A percentile compares a stretch with the other conserved stretches of the same genome.
Conservation (phyloP, 2,888 invertebrate genomes). For the Lydus trimaculatus region DNA sequence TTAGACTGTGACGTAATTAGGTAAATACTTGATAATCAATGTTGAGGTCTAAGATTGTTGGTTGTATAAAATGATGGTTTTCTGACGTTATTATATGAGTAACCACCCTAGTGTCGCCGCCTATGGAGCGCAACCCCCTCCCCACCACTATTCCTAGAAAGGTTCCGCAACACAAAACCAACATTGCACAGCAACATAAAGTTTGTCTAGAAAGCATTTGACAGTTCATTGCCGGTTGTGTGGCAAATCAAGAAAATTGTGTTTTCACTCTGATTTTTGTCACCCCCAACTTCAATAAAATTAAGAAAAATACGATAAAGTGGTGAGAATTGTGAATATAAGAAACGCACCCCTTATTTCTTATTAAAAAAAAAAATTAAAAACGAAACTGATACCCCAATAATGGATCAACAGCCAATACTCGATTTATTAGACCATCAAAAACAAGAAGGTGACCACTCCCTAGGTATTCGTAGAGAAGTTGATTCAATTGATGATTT, state of each 20-base stretch:
- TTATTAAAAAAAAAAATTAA: slow-evolving; percentile 9
- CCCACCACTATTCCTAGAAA: slow-evolving; percentile 26
- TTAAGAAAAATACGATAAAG: background rate
- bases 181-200: slow-evolving; percentile 23
- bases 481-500: slow-evolving; percentile 78
- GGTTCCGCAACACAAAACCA: slow-evolving; percentile 36
- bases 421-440: background rate
- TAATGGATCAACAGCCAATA: slow-evolving; percentile 2
- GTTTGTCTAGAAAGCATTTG: slow-evolving; percentile 35
- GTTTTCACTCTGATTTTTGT: background rate
- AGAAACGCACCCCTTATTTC: too few species aligned
- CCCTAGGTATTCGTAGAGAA: slow-evolving; percentile 59
- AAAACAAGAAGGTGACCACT: slow-evolving; percentile 11
- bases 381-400: background rate
- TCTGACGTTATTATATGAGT: background rate
- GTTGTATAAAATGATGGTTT: too few species aligned
- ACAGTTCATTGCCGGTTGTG: slow-evolving; percentile 40
- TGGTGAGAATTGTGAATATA: background rate
- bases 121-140: slow-evolving; percentile 19
- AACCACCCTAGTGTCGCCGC: slow-evolving; percentile 4
- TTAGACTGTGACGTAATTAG: too few species aligned
- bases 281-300: background rate
- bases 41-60: too few species aligned
- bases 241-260: slow-evolving; percentile 27
- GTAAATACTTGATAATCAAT: too few species aligned